Percentiles rank a stretch among this genome's conserved stretches.
Evolutionary conservation across 2,113 vertebrate species (phyloP).

Genomic region (Cebidichthys violaceus): DNA sequence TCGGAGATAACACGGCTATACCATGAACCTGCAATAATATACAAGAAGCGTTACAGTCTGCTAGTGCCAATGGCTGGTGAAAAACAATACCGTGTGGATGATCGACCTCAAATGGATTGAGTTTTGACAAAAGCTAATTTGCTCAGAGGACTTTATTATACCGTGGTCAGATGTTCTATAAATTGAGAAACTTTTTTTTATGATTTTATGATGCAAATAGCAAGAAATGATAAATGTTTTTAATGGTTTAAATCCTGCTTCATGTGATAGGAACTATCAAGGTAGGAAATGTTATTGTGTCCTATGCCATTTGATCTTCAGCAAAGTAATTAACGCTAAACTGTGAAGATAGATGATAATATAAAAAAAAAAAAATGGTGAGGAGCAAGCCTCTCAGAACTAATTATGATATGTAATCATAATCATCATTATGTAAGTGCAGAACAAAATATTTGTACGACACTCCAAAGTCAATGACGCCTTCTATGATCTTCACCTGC

Average conservation of each 20-base stretch:
- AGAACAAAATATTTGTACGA: conserved; percentile 62
- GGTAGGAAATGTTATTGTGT: conserved; percentile 23
- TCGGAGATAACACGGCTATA: conserved; percentile 51
- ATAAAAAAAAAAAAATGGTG: conserved; percentile 20
- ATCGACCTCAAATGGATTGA: conserved; percentile 20
- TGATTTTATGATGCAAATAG: background rate
- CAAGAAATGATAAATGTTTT: conserved; percentile 27
- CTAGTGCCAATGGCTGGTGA: background rate
- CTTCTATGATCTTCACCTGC: conserved; percentile 32
- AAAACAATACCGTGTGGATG: background rate
- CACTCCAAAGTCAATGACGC: conserved; percentile 31
- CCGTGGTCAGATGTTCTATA: conserved; percentile 17
- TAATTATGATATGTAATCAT: conserved; percentile 34
- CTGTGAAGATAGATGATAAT: conserved; percentile 30
- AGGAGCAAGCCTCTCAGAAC: conserved; percentile 19
- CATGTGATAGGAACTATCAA: background rate
- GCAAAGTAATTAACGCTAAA: conserved; percentile 45
- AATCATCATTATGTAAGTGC: too few relatives aligned
- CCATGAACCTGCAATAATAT: conserved; percentile 58
- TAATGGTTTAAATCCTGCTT: conserved; percentile 23
- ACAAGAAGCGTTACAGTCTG: conserved; percentile 31
- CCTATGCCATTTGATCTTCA: conserved; percentile 20
- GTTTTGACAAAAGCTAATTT: conserved; percentile 19
- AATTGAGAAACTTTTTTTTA: background rate
- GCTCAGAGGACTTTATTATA: conserved; percentile 5